Base-by-base conservation (phyloP, 2,888 invertebrate species). In the Spodoptera exigua region DNA sequence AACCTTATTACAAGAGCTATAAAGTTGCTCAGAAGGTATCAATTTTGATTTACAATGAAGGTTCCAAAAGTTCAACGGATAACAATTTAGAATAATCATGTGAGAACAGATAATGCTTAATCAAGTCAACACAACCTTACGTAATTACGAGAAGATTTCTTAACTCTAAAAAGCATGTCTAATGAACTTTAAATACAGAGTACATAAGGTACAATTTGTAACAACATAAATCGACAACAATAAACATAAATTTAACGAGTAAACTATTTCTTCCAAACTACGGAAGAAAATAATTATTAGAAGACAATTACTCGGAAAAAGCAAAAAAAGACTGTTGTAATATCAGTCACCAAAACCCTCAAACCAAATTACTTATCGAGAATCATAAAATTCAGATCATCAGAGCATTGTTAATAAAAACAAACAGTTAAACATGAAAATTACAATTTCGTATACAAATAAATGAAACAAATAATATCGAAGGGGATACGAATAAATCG, bases 71-170 rank as follows among this genome's bases (percentile, higher is more conserved):
- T 63, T 76, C 71, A 74, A 57, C 54, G 47, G 63, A 59, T 64
- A n/a, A 58, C 7, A 56, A 45, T 43, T 60, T 57, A 57, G 16
- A 59, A 74, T 70, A 76, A 70, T 61, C 18, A 68, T 53, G 49
- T 69, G 67, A 56, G 74, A 65, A 66, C 60, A 51, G 49, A 37
- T 67, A 65, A 67, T 70, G 75, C n/a, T 70, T 63, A 46, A 70
- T 56, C 43, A 32, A 45, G 52, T 58, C 57, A 48, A 58, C 39
- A 47, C 36, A 64, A 51, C 39, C n/a, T n/a, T 55, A 10, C n/a
- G 39, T 52, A 43, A 58, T 63, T 59, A n/a, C n/a, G n/a, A 47
- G 27, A 40, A 53, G 7, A 49, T 39, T 63, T 66, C 51, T 54
- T 40, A 40, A 43, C 44, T 46, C 5, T 9, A 7, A 18, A 34